Conservation (phyloP, 2,888 invertebrate genomes). For the Drosophila prostipennis region DNA sequence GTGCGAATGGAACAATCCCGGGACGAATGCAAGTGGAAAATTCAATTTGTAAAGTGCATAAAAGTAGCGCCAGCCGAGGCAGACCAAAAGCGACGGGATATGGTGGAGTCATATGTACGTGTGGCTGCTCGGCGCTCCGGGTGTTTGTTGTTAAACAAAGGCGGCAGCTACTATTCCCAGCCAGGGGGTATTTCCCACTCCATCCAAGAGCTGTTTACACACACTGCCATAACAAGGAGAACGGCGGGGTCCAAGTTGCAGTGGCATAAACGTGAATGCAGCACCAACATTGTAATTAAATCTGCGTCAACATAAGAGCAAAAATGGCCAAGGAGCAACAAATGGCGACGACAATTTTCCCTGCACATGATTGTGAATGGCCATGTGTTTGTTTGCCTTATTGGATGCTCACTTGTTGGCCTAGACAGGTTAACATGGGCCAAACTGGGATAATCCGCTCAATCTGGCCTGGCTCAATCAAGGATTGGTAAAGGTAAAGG, state of each 20-base stretch:
- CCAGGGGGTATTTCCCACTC: slow-evolving; percentile 1
- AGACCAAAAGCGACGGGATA: slow-evolving; percentile 13
- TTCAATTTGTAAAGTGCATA: slow-evolving; percentile 79
- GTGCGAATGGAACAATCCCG: slow-evolving; percentile 9
- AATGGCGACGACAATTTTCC: slow-evolving; percentile 30
- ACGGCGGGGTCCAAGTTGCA: slow-evolving; percentile 55
- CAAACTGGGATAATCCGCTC: neutral
- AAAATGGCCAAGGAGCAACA: slow-evolving; percentile 24
- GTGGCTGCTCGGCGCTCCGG: slow-evolving; percentile 49
- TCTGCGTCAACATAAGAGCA: slow-evolving; percentile 69
- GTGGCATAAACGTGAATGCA: slow-evolving; percentile 58
- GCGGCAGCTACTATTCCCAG: slow-evolving; percentile 51
- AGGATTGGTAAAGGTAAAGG: neutral
- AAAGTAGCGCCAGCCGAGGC: slow-evolving; percentile 58
- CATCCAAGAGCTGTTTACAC: slow-evolving; percentile 48
- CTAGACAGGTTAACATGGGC: neutral
- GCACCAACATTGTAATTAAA: slow-evolving; percentile 77
- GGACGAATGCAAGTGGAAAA: slow-evolving; percentile 73
- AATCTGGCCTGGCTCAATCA: neutral
- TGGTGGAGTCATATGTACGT: slow-evolving; percentile 62
- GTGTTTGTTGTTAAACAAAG: slow-evolving; percentile 74
- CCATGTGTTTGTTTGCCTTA: slow-evolving; percentile 19
- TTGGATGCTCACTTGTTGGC: slow-evolving; percentile 36
- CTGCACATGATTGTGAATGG: neutral
- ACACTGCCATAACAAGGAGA: slow-evolving; percentile 43